Conservation (phyloP, 2,113 vertebrate genomes). For the Saimiri boliviensis region DNA sequence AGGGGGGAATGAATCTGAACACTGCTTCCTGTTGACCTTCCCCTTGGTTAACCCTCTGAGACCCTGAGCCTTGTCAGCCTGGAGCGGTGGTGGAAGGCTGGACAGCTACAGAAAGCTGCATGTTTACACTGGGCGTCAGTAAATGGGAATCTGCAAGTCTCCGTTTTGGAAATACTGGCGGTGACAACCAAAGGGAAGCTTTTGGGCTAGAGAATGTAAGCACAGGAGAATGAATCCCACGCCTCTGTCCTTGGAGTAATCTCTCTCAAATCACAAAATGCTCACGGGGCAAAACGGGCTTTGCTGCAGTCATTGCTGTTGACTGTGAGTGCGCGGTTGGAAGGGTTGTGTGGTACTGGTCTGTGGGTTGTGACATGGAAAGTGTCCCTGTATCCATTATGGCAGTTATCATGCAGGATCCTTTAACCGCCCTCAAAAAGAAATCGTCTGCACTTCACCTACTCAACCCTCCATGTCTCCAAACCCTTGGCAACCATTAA, state of each 20-base stretch:
- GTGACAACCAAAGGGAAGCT: accelerated
- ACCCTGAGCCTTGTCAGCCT: no score
- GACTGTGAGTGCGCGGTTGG: not conserved
- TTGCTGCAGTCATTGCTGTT: accelerated
- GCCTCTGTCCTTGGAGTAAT: not conserved
- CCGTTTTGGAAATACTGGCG: not conserved
- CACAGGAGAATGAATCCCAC: no score
- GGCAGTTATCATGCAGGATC: not conserved
- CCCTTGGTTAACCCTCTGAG: not conserved
- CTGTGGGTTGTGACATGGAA: not conserved
- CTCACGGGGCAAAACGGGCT: accelerated
- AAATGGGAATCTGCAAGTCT: not conserved
- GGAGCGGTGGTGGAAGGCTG: accelerated
- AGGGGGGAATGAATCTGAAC: not conserved
- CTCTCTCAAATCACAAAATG: not conserved
- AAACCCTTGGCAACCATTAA: accelerated
- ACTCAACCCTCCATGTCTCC: not conserved
- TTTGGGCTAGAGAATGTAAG: not conserved
- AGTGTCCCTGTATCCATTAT: no score
- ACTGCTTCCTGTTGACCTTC: not conserved
- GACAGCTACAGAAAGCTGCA: not conserved
- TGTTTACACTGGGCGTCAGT: not conserved
- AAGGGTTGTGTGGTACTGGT: not conserved
- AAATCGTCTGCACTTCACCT: not conserved
- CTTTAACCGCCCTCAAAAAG: not conserved